phyloP scores from a whole-genome alignment of 30 jellyfish, hydroid and myxozoan species.

The Sanderia malayensis region DNA sequence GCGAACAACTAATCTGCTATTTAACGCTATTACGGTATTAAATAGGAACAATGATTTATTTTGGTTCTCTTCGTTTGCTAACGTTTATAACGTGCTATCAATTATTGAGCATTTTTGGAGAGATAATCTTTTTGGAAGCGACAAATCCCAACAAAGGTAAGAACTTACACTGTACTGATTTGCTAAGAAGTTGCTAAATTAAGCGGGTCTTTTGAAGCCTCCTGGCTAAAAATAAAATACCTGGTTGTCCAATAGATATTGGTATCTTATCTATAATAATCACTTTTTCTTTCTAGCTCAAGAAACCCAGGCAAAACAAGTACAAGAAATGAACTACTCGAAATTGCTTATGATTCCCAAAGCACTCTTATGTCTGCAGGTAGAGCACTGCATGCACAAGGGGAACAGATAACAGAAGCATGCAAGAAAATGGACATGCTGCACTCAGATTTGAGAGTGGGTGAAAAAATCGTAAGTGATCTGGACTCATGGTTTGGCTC shows the following conservation, averaged over 20 bases:
- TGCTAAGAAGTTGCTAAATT: no score
- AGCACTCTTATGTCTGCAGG: slow-evolving; percentile 67
- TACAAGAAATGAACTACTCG: slow-evolving; percentile 52
- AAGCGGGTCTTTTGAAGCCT: no score
- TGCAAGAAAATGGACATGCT: slow-evolving; percentile 46
- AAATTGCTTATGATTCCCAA: slow-evolving; percentile 72
- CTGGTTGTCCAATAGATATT: no score
- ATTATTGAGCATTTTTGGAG: slow-evolving; percentile 68
- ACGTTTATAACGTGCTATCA: slow-evolving; percentile 48
- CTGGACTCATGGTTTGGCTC: slow-evolving; percentile 89
- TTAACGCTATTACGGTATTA: slow-evolving; percentile 15
- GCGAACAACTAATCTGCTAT: slow-evolving; percentile 21
- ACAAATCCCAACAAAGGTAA: no score
- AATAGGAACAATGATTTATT: slow-evolving; percentile 13
- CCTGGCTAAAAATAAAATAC: no score
- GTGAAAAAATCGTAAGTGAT: slow-evolving; percentile 65
- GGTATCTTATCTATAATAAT: no score
- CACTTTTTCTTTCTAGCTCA: no score
- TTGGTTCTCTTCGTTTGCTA: slow-evolving; percentile 66
- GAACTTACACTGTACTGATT: no score
- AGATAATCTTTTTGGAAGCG: slow-evolving; percentile 15
- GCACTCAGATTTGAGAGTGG: slow-evolving; percentile 66
- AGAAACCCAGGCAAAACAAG: no score
- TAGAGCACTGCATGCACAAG: slow-evolving; percentile 67
- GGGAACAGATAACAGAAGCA: slow-evolving; percentile 66